Evolutionary conservation across 2,797 vertebrate species (phyloP).

Genomic region (Lepus townsendii): DNA sequence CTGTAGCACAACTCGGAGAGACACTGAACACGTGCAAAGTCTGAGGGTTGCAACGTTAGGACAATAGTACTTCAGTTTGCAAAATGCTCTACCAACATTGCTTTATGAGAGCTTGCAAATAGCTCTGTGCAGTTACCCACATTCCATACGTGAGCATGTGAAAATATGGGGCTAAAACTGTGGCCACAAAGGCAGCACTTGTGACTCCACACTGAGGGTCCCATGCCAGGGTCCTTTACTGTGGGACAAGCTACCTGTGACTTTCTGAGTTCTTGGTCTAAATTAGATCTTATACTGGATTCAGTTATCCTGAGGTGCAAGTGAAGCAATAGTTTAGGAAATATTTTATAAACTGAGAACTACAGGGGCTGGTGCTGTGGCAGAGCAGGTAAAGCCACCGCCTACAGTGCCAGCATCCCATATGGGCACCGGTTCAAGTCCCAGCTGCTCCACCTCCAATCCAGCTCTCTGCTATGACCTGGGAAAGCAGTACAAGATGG

Average conservation of each 20-base stretch:
- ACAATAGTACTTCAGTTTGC: neutral
- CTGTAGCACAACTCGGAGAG: neutral
- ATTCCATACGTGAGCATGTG: neutral
- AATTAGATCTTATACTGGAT: neutral
- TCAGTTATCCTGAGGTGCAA: constrained; percentile 12
- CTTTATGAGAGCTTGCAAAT: constrained; percentile 18
- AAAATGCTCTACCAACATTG: neutral
- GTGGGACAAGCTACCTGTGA: neutral
- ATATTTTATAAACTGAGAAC: constrained; percentile 21
- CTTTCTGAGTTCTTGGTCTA: neutral
- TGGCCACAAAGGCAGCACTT: neutral
- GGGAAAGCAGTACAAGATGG: too few species aligned
- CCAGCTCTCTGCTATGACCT: too few species aligned
- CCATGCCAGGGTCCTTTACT: neutral
- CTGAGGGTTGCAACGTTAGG: neutral
- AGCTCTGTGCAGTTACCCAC: neutral
- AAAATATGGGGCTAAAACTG: constrained; percentile 9
- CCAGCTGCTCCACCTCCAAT: too few species aligned
- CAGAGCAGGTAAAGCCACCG: too few species aligned
- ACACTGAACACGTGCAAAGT: neutral
- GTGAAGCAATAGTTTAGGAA: constrained; percentile 39
- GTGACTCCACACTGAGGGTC: neutral
- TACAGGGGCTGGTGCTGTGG: neutral
- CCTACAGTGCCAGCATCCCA: too few species aligned
- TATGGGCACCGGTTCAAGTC: too few species aligned